These are phyloP conservation scores for Eudasyphora cyanicolor DNA, from an alignment of 2,888 invertebrate species.

Conservation along the genomic window DNA sequence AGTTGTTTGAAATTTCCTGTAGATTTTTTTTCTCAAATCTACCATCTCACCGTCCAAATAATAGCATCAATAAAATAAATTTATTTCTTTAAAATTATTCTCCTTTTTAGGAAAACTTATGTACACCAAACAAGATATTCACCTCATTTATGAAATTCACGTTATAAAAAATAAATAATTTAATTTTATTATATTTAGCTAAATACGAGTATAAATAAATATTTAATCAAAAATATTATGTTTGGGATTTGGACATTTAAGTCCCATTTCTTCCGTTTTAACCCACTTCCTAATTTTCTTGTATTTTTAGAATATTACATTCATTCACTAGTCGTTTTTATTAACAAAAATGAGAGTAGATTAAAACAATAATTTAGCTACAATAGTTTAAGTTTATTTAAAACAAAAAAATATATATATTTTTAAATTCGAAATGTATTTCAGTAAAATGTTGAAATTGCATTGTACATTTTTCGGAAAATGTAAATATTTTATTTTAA, in stretches of 20 bases:
- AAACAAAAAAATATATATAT: not conserved
- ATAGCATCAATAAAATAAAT: no score
- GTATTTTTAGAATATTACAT: conserved; percentile 57
- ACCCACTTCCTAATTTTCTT: not conserved
- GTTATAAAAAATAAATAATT: no score
- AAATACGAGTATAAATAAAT: not conserved
- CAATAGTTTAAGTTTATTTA: conserved; percentile 25
- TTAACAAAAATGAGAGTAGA: conserved; percentile 75
- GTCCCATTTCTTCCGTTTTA: conserved; percentile 10
- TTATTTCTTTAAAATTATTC: no score
- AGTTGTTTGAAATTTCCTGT: no score
- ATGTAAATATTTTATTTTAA: conserved; percentile 19
- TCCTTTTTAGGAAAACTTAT: no score
- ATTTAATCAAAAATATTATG: not conserved
- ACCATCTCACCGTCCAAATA: no score
- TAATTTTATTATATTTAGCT: no score
- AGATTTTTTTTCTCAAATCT: no score
- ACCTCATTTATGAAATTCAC: not conserved
- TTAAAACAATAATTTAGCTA: conserved; percentile 47
- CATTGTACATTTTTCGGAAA: not conserved
- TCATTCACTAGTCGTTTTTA: conserved; percentile 77
- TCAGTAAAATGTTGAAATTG: not conserved
- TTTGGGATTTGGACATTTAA: conserved; percentile 49
- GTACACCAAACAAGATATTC: no score
- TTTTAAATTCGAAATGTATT: conserved; percentile 1